Conservation (phyloP, 2,113 vertebrate genomes). For the Mesocricetus auratus region DNA sequence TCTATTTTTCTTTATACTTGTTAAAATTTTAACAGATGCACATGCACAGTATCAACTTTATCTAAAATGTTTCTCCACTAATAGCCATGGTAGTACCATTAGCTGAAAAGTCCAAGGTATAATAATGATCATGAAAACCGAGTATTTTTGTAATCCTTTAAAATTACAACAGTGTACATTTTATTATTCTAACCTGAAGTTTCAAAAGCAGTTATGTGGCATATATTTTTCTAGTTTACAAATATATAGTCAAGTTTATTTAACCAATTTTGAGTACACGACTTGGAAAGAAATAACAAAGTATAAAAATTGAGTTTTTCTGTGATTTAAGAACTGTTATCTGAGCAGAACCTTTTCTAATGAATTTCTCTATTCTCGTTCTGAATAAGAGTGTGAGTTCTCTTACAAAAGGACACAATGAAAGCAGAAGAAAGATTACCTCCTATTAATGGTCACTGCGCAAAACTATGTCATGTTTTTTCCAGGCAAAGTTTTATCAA, state of each 20-base stretch:
- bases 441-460: not conserved
- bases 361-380: not conserved
- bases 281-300: not conserved
- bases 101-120: not conserved
- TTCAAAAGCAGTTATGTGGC: not conserved
- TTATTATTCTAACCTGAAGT: not conserved
- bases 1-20: not conserved
- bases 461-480: slow-evolving; percentile 35
- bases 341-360: not conserved
- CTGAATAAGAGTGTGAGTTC: not conserved
- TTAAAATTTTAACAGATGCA: not conserved
- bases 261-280: not conserved
- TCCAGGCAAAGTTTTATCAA: not conserved
- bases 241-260: not conserved
- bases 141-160: not conserved
- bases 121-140: not conserved
- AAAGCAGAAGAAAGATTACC: not conserved
- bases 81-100: not conserved
- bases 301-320: not conserved
- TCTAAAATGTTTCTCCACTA: not conserved
- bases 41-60: not conserved
- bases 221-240: not conserved
- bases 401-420: not conserved
- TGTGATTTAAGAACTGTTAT: not conserved
- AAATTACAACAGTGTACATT: not conserved